Conservation (phyloP, 2,888 invertebrate genomes). For the Acanthococcus lagerstroemiae region DNA sequence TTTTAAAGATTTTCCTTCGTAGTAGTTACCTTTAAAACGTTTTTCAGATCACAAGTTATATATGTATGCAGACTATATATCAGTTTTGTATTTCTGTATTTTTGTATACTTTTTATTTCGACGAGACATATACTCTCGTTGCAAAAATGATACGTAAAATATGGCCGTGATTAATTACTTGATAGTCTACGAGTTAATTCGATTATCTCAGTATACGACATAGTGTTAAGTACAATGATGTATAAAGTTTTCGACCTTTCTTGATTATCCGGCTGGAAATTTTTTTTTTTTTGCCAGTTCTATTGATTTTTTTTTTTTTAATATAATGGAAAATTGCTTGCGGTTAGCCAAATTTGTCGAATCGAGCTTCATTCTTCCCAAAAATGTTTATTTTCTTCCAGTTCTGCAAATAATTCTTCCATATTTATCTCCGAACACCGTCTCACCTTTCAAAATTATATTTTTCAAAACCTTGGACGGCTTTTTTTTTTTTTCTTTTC, state of each 20-base stretch:
- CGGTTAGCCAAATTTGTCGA: too few relatives aligned
- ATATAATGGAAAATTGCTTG: too few relatives aligned
- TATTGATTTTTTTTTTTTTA: too few relatives aligned
- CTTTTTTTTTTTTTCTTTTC: background rate
- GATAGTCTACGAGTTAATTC: constrained; percentile 11
- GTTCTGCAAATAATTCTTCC: too few relatives aligned
- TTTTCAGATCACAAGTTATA: background rate
- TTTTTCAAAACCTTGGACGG: too few relatives aligned
- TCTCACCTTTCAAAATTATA: background rate
- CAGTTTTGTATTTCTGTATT: background rate
- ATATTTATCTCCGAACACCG: too few relatives aligned
- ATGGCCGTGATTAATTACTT: constrained; percentile 21
- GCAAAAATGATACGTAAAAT: constrained; percentile 18
- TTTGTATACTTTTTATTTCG: too few relatives aligned
- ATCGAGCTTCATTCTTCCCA: background rate
- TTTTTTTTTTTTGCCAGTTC: too few relatives aligned
- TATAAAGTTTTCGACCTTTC: background rate
- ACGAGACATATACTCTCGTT: too few relatives aligned
- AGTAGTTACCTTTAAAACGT: constrained; percentile 21
- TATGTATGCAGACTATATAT: background rate
- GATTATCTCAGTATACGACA: constrained; percentile 21
- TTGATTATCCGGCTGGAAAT: too few relatives aligned
- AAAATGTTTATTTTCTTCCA: background rate
- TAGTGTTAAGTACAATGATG: constrained; percentile 14
- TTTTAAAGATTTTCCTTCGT: constrained; percentile 10